Percentiles rank a stretch among this genome's conserved stretches.
Evolutionary conservation across 2,797 vertebrate genomes (phyloP).

Genomic region (Pristis pectinata): DNA sequence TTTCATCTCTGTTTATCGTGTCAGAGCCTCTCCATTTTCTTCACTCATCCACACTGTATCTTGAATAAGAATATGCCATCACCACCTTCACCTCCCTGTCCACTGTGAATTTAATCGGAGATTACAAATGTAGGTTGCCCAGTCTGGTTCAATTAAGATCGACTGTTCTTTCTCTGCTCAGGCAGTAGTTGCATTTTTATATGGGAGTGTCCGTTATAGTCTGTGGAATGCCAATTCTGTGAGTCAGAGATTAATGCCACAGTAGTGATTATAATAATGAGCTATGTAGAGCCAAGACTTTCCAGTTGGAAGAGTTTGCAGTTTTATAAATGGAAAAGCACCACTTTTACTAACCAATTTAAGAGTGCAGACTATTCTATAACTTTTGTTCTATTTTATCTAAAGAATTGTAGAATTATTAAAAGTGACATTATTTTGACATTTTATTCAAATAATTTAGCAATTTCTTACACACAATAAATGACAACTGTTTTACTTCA

Average conservation of each 20-base stretch:
- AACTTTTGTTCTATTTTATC: slow-evolving; percentile 5
- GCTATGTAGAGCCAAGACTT: not conserved
- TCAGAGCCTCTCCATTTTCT: not conserved
- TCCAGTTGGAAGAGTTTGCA: not conserved
- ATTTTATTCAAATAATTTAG: not conserved
- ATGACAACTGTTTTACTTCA: not conserved
- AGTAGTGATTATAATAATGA: not conserved
- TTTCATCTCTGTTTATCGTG: not conserved
- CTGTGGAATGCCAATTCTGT: not conserved
- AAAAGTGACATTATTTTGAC: not conserved
- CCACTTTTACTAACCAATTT: not conserved
- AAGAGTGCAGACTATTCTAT: not conserved
- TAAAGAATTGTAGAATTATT: not conserved
- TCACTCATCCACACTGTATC: not conserved
- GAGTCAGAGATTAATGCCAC: not conserved
- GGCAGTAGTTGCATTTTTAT: not conserved
- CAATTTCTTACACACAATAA: not conserved
- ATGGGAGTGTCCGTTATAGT: too few relatives aligned
- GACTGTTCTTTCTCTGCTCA: not conserved
- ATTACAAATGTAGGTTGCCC: not conserved
- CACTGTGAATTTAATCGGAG: not conserved
- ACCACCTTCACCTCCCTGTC: not conserved
- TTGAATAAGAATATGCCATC: not conserved
- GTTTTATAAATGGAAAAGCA: not conserved
- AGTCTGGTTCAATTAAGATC: not conserved